Percentiles rank a stretch among this genome's conserved stretches.
Evolutionary conservation across 1,140 invertebrate species (phyloP).

Genomic region (Trinorchestia longiramus): DNA sequence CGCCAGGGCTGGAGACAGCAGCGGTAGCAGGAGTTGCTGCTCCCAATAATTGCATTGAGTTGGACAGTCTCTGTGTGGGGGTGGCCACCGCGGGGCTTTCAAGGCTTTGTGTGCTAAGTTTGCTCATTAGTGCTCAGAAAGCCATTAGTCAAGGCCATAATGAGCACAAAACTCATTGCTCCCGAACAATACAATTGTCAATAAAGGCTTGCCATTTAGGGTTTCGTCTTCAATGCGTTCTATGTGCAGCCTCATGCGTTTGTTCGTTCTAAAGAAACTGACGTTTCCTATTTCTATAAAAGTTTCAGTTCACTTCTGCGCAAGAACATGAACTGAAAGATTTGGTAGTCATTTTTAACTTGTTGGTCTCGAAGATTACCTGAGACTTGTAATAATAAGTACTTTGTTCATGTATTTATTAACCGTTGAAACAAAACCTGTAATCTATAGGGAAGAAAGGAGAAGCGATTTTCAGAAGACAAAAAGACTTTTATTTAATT

Average conservation of each 20-base stretch:
- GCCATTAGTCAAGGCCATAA: slow-evolving; percentile 26
- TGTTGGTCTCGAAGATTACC: neutral
- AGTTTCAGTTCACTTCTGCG: neutral
- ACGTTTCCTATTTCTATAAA: neutral
- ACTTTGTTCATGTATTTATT: neutral
- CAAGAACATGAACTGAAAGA: neutral
- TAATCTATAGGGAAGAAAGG: neutral
- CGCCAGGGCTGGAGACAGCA: neutral
- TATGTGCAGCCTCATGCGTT: neutral
- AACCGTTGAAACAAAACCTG: neutral
- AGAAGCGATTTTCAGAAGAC: too few relatives aligned
- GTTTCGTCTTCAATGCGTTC: neutral
- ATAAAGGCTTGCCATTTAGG: slow-evolving; percentile 7
- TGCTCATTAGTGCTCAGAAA: slow-evolving; percentile 21
- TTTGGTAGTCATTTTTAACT: neutral
- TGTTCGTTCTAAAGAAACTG: neutral
- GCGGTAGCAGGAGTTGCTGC: neutral
- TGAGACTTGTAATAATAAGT: neutral
- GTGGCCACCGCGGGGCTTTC: slow-evolving; percentile 8
- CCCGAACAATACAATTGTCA: neutral
- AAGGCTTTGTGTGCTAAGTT: slow-evolving; percentile 1
- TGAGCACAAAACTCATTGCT: slow-evolving; percentile 14
- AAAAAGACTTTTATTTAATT: too few relatives aligned
- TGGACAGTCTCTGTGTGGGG: neutral
- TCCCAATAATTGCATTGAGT: slow-evolving; percentile 1